phyloP scores from a whole-genome alignment of 2,888 invertebrate species.

The Acrobasis repandana region DNA sequence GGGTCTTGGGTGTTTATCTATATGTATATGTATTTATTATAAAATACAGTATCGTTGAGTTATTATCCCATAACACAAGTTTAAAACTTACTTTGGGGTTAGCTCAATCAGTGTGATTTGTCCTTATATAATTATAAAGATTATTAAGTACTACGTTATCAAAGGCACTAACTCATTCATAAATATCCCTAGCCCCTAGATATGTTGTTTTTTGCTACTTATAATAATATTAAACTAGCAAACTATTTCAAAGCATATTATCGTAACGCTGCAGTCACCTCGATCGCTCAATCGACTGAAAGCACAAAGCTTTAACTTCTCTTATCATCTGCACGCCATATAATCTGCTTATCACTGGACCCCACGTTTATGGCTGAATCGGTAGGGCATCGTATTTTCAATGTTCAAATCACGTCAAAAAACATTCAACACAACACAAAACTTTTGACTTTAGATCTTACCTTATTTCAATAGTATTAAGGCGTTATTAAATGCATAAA shows the following conservation, averaged over 20 bases:
- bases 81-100: too few species aligned
- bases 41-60: too few species aligned
- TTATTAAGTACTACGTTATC: too few species aligned
- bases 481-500: background rate
- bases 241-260: background rate
- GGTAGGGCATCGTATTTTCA: constrained; percentile 6
- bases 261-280: constrained; percentile 3
- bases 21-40: too few species aligned
- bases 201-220: background rate
- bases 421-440: background rate
- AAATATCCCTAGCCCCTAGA: too few species aligned
- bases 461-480: background rate
- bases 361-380: constrained; percentile 14
- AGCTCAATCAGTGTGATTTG: too few species aligned
- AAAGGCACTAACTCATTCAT: too few species aligned
- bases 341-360: constrained; percentile 13
- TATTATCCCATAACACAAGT: too few species aligned
- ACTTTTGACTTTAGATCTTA: background rate
- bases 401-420: constrained; percentile 6
- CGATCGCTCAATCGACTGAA: constrained; percentile 11
- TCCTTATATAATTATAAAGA: too few species aligned
- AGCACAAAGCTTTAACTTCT: background rate
- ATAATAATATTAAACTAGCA: background rate
- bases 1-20: too few species aligned
- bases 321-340: constrained; percentile 6